Base-by-base conservation (phyloP, 2,888 invertebrate species). In the Cerastoderma edule region DNA sequence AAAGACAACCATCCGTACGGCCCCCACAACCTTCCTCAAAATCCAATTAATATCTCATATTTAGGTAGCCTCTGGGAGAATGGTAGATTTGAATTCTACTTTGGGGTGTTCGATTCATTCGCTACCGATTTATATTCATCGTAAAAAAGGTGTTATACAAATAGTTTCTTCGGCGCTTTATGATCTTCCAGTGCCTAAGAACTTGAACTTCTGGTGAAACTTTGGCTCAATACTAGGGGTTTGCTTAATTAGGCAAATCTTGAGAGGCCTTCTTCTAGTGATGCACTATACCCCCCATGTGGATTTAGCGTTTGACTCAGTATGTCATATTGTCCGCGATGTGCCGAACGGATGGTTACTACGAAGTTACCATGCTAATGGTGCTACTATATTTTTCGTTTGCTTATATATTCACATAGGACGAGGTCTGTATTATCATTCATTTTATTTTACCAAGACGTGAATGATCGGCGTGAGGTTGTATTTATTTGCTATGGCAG, bases 331-430 rank as follows among this genome's bases (percentile, higher is more conserved):
- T 93, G 95, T 94, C 35, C 95, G 95, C 89, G 95, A 96, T 93
- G 95, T 95, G 81, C 95, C 95, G 89, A 94, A 94, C 90, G 95
- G 95, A 0, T 96, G 95, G 94, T 84, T 95, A 91, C 92, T 95
- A 70, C 95, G 95, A 83, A 94, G 94, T 1, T 27, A 95, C 5
- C 96, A 96, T 88, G 95, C 95, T 64, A 96, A 96, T 91, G 95
- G 95, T 56, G 96, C 95, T 0, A 95, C 95, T 39, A 94, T 95
- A 87, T 95, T 96, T 90, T 96, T 96, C 93, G 94, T 96, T 92
- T 95, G 95, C 91, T 91, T 96, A 88, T 96, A 95, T 87, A 32
- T 95, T 1, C 96, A 96, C 92, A 94, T 95, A 88, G 95, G 95
- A 0, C 95, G 95, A 93, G 95, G 95, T 80, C 93, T 95, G 53